Evolutionary conservation across 2,797 vertebrate species (phyloP), one percentile per base, ranked within the genome.

Genomic region (Hylomyscus alleni): DNA sequence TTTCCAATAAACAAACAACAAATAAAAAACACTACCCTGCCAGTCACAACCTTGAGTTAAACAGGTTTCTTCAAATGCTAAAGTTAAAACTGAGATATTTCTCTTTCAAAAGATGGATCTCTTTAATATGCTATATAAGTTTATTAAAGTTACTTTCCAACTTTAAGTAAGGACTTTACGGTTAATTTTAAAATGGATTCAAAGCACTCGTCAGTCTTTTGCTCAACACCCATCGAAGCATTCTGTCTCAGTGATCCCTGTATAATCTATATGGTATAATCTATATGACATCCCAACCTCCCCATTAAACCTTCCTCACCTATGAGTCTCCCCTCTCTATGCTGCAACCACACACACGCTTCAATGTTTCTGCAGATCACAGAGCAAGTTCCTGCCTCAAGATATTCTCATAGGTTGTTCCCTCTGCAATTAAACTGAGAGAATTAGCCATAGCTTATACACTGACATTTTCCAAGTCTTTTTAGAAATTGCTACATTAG

Each of bases 161-260:
- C 78, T 93, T 78, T 67, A 56, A 78, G n/a, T 80, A 80, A 62
- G 29, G 17, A 67, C 67, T 94, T 94, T 67, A 89, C 34, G 9
- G 52, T 65, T 56, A 5, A 40, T 86, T 92, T 95, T 19, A 47
- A 78, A 56, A 90, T 82, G 77, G 83, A 29, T 9, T 47, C 8
- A 62, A 77, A 89, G 26, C 40, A 5, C 44, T 22, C 24, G 44
- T 47, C 54, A 44, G 6, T 1, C 20, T 12, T 78, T 91, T 78
- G n/a, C 29, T 82, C 75, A 67, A 92, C 50, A 15, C 4, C 37
- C 19, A 47, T 44, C 34, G 9, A 34, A 26, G 9, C 13, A 6
- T 40, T 56, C 31, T 44, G 40, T 62, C 26, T 72, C 62, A 78
- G 20, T 52, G 44, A 72, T 50, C 37, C 12, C 6, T 88, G 73